Evolutionary conservation across 2,888 invertebrate genomes (phyloP), one percentile per base, ranked within the genome.

Genomic region (Altica lythri): DNA sequence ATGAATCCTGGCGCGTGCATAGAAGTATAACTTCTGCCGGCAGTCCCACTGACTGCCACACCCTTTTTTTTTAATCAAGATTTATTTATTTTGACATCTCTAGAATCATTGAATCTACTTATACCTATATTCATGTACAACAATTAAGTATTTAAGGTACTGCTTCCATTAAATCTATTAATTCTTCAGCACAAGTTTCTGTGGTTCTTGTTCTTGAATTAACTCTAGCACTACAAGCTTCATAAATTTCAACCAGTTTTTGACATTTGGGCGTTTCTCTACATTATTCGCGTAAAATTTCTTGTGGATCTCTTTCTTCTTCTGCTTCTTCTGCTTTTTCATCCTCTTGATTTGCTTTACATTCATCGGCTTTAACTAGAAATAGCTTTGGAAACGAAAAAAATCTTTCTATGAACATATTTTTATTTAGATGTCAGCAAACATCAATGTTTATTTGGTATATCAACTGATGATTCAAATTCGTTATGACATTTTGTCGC

Each of bases 161-260:
- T 63, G 92, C 90, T 71, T 92, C 89, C 18, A 97, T 77, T 70
- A 90, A 93, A 79, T 98, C 97, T 63, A 92, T 82, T 18, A 98
- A 81, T 77, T 98, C 98, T 75, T 98, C 95, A 42, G 85, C 79
- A 71, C 98, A 98, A 2, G 86, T 92, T 78, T 98, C 98, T 0
- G 88, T 79, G 1, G 98, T 98, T 64, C 89, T 83, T 8, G 83
- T 81, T 59, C 86, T 83, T 43, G 92, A 88, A 72, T 85, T 89
- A 0, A 98, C 97, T 43, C 98, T 85, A 64, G 90, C 87, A 67
- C 88, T 95, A 79, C 98, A 98, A 40, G 84, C 83, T 62, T 89
- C 86, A 60, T 89, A 85, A 75, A 84, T 89, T 22, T 83, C 81
- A 70, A 86, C 84, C 18, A 86, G 71, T 43, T 78, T 78, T 58